Percentiles rank a stretch among this genome's conserved stretches.
Evolutionary conservation across 2,888 invertebrate species (phyloP).

Genomic region (Ypsolopha scabrella): DNA sequence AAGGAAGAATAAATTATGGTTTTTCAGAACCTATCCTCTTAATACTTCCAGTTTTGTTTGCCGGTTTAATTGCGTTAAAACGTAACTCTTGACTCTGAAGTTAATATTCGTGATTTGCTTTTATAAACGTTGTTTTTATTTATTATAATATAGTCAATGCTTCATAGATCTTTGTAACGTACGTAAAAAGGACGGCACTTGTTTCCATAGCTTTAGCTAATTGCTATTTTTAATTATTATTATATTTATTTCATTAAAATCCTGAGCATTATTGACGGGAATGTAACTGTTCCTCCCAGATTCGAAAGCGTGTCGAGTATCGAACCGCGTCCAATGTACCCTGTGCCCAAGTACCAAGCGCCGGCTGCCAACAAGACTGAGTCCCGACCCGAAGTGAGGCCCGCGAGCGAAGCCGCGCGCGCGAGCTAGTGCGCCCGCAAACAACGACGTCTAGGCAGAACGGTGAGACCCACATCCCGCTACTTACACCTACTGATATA

Average conservation of each 20-base stretch:
- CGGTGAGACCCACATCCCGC: background rate
- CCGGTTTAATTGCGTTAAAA: too few relatives aligned
- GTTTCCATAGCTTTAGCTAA: too few relatives aligned
- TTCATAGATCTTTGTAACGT: too few relatives aligned
- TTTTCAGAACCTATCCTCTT: too few relatives aligned
- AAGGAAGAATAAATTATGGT: too few relatives aligned
- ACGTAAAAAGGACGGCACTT: too few relatives aligned
- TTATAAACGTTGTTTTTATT: too few relatives aligned
- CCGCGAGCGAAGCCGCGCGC: background rate
- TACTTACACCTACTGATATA: background rate
- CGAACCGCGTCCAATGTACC: slow-evolving; percentile 48
- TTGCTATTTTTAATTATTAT: too few relatives aligned
- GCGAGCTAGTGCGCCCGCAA: background rate
- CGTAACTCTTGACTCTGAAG: too few relatives aligned
- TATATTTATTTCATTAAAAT: background rate
- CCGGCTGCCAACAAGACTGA: slow-evolving; percentile 13
- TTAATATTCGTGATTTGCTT: too few relatives aligned
- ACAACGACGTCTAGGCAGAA: background rate
- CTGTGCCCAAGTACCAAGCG: slow-evolving; percentile 38
- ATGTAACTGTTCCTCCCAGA: slow-evolving; percentile 19
- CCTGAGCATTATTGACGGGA: background rate
- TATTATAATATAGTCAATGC: too few relatives aligned
- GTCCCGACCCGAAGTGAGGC: background rate
- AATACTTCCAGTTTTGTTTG: too few relatives aligned
- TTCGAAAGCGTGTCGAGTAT: slow-evolving; percentile 50